Evolutionary conservation across 2,888 invertebrate genomes (phyloP).

Genomic region (Chesias legatella): DNA sequence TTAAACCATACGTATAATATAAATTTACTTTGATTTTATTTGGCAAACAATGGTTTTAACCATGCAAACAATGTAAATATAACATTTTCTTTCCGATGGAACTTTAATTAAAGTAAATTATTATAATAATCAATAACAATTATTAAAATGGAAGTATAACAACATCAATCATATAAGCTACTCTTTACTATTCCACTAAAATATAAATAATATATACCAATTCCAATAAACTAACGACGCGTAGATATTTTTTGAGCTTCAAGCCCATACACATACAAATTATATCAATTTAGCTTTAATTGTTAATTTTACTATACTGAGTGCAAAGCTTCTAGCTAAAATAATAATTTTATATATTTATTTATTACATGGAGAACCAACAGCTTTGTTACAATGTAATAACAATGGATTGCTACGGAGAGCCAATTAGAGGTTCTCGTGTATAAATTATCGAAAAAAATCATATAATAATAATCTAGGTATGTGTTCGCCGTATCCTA

Average conservation of each 20-base stretch:
- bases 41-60: slow-evolving; percentile 11
- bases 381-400: too few relatives aligned
- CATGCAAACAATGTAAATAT: neutral
- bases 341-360: too few relatives aligned
- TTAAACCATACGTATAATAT: slow-evolving; percentile 19
- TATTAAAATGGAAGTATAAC: slow-evolving; percentile 37
- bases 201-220: slow-evolving; percentile 40
- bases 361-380: too few relatives aligned
- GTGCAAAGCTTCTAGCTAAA: too few relatives aligned
- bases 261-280: slow-evolving; percentile 35
- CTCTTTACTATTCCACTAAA: slow-evolving; percentile 33
- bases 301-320: too few relatives aligned
- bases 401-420: too few relatives aligned
- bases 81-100: neutral
- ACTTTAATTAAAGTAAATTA: slow-evolving; percentile 5
- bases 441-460: too few relatives aligned
- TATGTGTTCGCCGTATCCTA: too few relatives aligned
- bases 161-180: slow-evolving; percentile 40
- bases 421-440: too few relatives aligned
- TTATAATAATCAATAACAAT: slow-evolving; percentile 8
- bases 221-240: slow-evolving; percentile 23
- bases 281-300: neutral
- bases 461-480: too few relatives aligned
- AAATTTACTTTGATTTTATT: slow-evolving; percentile 1
- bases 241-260: slow-evolving; percentile 42